phyloP scores from a whole-genome alignment of 2,113 vertebrate genomes.

The Nibea coibor region DNA sequence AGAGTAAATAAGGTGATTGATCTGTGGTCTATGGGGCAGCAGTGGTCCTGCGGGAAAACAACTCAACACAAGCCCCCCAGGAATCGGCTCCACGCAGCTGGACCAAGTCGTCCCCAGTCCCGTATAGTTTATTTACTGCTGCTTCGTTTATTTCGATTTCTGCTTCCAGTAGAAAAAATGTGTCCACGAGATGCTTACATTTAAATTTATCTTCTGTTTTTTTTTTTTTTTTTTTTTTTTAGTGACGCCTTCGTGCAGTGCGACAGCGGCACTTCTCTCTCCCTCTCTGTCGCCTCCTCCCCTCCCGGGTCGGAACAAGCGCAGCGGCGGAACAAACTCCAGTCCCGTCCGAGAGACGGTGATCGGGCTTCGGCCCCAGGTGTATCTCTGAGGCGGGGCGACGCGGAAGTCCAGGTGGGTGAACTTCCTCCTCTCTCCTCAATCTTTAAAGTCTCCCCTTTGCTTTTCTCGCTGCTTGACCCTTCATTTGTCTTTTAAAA shows the following conservation, averaged over 20 bases:
- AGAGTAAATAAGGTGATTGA: constrained; percentile 80
- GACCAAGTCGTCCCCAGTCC: constrained; percentile 14
- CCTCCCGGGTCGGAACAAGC: constrained; percentile 42
- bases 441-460: not conserved
- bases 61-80: constrained; percentile 32
- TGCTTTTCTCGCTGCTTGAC: not conserved
- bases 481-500: not conserved
- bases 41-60: constrained; percentile 62
- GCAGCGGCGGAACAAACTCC: constrained; percentile 37
- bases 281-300: not conserved
- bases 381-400: constrained; percentile 81
- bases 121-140: not conserved
- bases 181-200: not conserved
- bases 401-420: constrained; percentile 81
- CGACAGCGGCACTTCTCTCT: constrained; percentile 42
- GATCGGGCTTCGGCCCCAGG: constrained; percentile 83
- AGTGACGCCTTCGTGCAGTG: constrained; percentile 64
- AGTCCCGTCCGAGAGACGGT: constrained; percentile 57
- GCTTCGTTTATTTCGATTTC: not conserved
- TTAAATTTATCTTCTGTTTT: not conserved
- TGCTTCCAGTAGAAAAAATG: not conserved
- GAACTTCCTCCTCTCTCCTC: constrained; percentile 6
- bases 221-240: constrained; percentile 7
- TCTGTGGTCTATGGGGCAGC: constrained; percentile 69
- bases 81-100: constrained; percentile 43